Evolutionary conservation across 2,888 invertebrate genomes (phyloP).

Genomic region (Coleophora flavipennella): DNA sequence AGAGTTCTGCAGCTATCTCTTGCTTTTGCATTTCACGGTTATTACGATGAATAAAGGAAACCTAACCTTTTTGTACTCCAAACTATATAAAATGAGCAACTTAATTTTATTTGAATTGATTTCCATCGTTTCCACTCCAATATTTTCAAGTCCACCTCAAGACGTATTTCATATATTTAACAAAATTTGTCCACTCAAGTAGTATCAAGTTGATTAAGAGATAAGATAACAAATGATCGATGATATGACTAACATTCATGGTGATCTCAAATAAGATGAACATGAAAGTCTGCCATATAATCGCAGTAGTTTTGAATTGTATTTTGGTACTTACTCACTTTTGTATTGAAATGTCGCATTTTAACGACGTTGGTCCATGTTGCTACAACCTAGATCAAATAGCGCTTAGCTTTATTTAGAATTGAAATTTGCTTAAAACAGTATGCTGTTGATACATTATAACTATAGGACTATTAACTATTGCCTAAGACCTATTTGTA

Average conservation of each 20-base stretch:
- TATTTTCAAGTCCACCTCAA: conserved; percentile 6
- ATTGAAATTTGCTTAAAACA: conserved; percentile 41
- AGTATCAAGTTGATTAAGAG: too few species aligned
- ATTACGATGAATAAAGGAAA: too few species aligned
- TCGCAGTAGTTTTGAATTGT: conserved; percentile 37
- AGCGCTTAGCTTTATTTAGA: conserved; percentile 57
- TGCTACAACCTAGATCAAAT: conserved; percentile 45
- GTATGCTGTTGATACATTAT: conserved; percentile 31
- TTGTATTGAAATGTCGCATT: conserved; percentile 56
- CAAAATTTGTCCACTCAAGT: conserved; percentile 3
- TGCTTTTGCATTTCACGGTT: too few species aligned
- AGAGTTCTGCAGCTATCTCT: too few species aligned
- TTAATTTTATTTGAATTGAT: neutral
- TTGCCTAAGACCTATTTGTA: conserved; percentile 41
- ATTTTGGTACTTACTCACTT: conserved; percentile 65
- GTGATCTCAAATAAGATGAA: too few species aligned
- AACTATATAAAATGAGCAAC: too few species aligned
- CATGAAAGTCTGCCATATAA: too few species aligned
- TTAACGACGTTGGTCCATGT: conserved; percentile 55
- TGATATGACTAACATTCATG: conserved; percentile 2
- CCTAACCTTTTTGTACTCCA: too few species aligned
- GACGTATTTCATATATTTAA: conserved; percentile 15
- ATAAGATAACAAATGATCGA: neutral
- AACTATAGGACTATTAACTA: conserved; percentile 34
- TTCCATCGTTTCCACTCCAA: too few species aligned